These are phyloP conservation scores for Passerculus sandwichensis DNA, from an alignment of 2,797 vertebrate genomes.

Conservation along the genomic window DNA sequence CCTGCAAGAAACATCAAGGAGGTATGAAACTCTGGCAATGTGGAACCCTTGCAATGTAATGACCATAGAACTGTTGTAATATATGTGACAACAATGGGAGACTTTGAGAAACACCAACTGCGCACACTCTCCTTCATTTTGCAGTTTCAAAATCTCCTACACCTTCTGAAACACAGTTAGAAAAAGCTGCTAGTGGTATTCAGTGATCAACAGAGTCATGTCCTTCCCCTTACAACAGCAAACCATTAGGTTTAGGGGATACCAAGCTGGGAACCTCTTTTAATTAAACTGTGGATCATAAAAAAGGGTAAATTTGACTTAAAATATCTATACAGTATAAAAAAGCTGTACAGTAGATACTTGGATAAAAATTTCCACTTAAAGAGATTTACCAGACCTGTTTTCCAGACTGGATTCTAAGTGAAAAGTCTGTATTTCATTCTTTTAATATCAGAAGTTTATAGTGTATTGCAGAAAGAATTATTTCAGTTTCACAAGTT, in stretches of 20 bases:
- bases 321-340: background rate
- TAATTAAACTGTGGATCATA: background rate
- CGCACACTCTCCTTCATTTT: background rate
- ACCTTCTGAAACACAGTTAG: background rate
- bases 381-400: background rate
- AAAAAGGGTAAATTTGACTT: background rate
- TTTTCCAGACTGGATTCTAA: background rate
- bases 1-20: too few species aligned
- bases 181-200: background rate
- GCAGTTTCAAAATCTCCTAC: background rate
- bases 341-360: background rate
- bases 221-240: background rate
- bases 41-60: too few species aligned
- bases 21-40: too few species aligned
- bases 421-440: background rate
- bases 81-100: background rate
- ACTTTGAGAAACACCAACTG: background rate
- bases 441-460: background rate
- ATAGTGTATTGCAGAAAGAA: background rate
- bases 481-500: background rate
- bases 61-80: too few species aligned
- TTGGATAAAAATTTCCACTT: background rate
- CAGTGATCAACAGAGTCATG: background rate
- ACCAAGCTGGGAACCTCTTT: background rate
- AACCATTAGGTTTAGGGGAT: background rate